Evolutionary conservation across 2,797 vertebrate species (phyloP), one percentile per base, ranked within the genome.

Genomic region (Pelodytes ibericus): DNA sequence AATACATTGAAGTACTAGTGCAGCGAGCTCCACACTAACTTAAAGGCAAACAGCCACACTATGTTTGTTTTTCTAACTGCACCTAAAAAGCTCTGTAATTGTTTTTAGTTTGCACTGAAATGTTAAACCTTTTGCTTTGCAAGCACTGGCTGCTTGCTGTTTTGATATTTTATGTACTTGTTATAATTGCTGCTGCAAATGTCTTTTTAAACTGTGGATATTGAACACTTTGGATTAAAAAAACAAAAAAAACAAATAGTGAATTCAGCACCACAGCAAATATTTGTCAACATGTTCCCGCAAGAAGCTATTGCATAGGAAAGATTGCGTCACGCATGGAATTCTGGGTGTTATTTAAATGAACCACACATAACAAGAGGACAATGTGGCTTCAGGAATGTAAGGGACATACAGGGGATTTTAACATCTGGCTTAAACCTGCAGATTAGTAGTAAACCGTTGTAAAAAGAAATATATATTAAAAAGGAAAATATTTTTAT

Each of bases 71-170:
- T 82, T 80, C 33, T 84, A 85, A 83, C 85, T 87, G 88, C 88
- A 90, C 83, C 82, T 86, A 85, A 86, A 86, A 83, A 86, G 83
- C 81, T 75, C 69, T 82, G 81, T 84, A 79, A 71, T 84, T 84
- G 70, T 83, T 88, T 87, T 85, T 85, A 80, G 78, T 92, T 92
- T 93, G 92, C 93, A 94, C 93, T 93, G 88, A 91, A 86, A 83
- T 53, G 82, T 80, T 83, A 82, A 84, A 86, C 89, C 82, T 86
- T 89, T 88, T 89, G 86, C 83, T 93, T 91, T 84, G 91, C 91
- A 92, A 88, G 93, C 92, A 92, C 92, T 73, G 91, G 93, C 82
- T 88, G 89, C 91, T 94, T 92, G 89, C 89, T 87, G 78, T 90
- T 90, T 88, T 85, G 83, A 85, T 90, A 81, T 89, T 90, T 85